Evolutionary conservation across 2,888 invertebrate species (phyloP).

Genomic region (Drosophila pullipes): DNA sequence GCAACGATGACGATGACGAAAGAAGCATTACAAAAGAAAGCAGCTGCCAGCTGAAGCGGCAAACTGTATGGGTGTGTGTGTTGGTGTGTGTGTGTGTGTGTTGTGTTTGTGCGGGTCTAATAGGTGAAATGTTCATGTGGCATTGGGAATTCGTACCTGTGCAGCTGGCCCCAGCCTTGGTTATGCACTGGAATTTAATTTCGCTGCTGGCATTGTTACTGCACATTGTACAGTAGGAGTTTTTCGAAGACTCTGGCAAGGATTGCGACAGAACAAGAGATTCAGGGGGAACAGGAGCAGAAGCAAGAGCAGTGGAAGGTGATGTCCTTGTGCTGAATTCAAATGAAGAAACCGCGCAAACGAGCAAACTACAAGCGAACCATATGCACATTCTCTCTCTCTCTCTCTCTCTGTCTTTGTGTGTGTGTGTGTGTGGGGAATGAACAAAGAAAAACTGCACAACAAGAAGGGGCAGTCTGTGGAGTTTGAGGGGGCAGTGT

Average conservation of each 20-base stretch:
- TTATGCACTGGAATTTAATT: constrained; percentile 82
- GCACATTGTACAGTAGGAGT: constrained; percentile 53
- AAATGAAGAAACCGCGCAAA: constrained; percentile 77
- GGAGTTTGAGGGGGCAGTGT: neutral
- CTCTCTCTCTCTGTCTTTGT: constrained; percentile 24
- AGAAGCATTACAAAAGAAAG: constrained; percentile 8
- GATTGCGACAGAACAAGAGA: neutral
- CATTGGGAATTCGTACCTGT: constrained; percentile 60
- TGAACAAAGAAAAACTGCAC: constrained; percentile 47
- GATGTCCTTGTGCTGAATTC: constrained; percentile 77
- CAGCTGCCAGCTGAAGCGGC: constrained; percentile 42
- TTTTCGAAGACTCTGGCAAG: constrained; percentile 16
- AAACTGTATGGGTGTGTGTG: constrained; percentile 20
- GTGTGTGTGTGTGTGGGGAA: neutral
- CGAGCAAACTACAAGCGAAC: constrained; percentile 46
- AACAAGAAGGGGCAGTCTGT: constrained; percentile 16
- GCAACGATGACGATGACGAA: constrained; percentile 41
- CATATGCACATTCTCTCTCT: constrained; percentile 67
- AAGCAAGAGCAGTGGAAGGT: constrained; percentile 29
- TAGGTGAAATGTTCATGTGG: constrained; percentile 69
- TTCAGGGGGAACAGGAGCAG: neutral
- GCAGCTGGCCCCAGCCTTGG: constrained; percentile 54
- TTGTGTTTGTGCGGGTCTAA: constrained; percentile 58
- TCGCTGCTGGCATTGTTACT: constrained; percentile 74
- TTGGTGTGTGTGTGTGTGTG: neutral